These are phyloP conservation scores for Catocala sponsa DNA, from an alignment of 2,888 invertebrate genomes.

Conservation along the genomic window DNA sequence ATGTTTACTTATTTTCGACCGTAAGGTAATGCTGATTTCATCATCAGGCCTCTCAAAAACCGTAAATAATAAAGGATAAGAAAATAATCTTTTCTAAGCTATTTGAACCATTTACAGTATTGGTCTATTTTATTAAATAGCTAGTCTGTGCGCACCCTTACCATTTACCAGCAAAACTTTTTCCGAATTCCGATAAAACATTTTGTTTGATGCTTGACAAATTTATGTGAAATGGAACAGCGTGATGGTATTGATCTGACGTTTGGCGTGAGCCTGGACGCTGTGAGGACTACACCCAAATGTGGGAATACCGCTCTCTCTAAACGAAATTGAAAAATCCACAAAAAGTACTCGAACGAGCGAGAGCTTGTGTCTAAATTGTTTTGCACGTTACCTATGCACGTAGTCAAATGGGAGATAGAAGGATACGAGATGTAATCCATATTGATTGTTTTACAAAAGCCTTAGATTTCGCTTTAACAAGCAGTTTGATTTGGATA, in stretches of 20 bases:
- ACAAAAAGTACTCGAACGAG: neutral
- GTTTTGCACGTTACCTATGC: neutral
- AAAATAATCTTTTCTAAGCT: no score
- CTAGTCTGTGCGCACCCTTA: neutral
- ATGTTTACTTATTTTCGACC: no score
- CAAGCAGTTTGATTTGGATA: no score
- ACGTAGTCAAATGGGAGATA: neutral
- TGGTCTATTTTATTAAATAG: no score
- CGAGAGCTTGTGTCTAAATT: conserved; percentile 4
- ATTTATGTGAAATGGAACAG: conserved; percentile 21
- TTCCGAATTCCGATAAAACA: conserved; percentile 18
- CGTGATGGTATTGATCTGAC: conserved; percentile 5
- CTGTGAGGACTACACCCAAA: neutral
- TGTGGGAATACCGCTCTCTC: neutral
- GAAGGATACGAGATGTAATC: no score
- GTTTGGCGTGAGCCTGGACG: conserved; percentile 3
- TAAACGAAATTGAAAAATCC: conserved; percentile 5
- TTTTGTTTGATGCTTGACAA: conserved; percentile 28
- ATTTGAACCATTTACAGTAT: no score
- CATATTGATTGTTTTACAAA: no score
- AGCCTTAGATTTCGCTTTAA: no score
- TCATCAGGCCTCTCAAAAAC: no score
- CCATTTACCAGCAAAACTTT: conserved; percentile 10
- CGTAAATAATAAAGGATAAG: no score
- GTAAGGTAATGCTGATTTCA: no score